Conservation (phyloP, 2,888 invertebrate genomes). For the Automeris io region DNA sequence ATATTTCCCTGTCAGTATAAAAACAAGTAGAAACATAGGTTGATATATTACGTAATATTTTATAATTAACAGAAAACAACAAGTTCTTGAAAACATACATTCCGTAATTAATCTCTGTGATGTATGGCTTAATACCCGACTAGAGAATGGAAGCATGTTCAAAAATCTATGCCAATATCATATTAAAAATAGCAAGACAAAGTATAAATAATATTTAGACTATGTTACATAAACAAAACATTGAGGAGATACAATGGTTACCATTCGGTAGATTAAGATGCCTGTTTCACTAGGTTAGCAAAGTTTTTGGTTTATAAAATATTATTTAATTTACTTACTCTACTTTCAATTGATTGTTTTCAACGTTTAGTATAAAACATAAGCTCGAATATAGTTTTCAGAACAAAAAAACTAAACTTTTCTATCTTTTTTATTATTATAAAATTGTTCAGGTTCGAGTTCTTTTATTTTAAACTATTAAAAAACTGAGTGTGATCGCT, state of each 20-base stretch:
- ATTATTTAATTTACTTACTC: too few relatives aligned
- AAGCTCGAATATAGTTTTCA: too few relatives aligned
- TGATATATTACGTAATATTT: constrained; percentile 17
- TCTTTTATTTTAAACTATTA: too few relatives aligned
- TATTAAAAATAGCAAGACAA: constrained; percentile 24
- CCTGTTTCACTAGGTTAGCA: too few relatives aligned
- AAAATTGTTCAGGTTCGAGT: too few relatives aligned
- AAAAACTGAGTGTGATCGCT: too few relatives aligned
- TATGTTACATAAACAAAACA: background rate
- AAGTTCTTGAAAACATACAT: constrained; percentile 14
- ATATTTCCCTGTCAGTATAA: constrained; percentile 4
- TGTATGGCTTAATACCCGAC: constrained; percentile 38
- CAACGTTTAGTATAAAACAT: too few relatives aligned
- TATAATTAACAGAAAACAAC: constrained; percentile 19
- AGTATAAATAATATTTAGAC: constrained; percentile 5
- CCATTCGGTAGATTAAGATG: background rate
- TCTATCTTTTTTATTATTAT: too few relatives aligned
- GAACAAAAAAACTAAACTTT: too few relatives aligned
- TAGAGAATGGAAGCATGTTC: constrained; percentile 32
- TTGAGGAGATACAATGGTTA: background rate
- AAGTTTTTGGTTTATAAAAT: too few relatives aligned
- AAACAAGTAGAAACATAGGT: constrained; percentile 10
- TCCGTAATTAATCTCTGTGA: constrained; percentile 38
- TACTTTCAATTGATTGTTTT: too few relatives aligned
- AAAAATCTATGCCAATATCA: constrained; percentile 46